Conservation (phyloP, 2,888 invertebrate genomes). For the Scaptodrosophila latifasciaeformis region DNA sequence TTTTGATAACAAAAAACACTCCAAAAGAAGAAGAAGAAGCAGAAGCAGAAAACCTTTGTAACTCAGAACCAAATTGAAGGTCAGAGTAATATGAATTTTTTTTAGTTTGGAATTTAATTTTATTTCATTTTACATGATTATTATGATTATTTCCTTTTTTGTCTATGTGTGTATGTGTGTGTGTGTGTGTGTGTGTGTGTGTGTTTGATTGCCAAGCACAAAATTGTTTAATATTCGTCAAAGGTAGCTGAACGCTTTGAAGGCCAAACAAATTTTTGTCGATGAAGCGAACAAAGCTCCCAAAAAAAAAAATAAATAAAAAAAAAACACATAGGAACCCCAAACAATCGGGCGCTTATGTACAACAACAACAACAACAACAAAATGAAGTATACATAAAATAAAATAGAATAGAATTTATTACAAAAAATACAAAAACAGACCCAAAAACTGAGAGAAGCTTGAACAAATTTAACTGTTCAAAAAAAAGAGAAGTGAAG, state of each 20-base stretch:
- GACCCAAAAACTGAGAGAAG: too few species aligned
- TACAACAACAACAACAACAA: too few species aligned
- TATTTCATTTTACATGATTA: slow-evolving; percentile 44
- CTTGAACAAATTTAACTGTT: too few species aligned
- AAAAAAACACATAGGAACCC: slow-evolving; percentile 12
- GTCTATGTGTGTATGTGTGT: background rate
- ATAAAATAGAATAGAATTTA: slow-evolving; percentile 6
- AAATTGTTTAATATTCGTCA: slow-evolving; percentile 67
- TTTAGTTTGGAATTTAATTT: too few species aligned
- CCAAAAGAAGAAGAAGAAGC: too few species aligned
- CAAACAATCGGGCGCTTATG: slow-evolving; percentile 1
- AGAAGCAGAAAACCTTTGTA: too few species aligned
- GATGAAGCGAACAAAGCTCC: slow-evolving; percentile 16
- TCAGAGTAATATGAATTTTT: slow-evolving; percentile 61
- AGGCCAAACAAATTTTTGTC: slow-evolving; percentile 54
- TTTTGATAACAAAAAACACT: too few species aligned
- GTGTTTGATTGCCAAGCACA: slow-evolving; percentile 11
- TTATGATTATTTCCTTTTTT: slow-evolving; percentile 37
- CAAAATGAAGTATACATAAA: too few species aligned
- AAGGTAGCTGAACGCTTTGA: slow-evolving; percentile 64
- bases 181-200: slow-evolving; percentile 1
- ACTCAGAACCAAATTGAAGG: too few species aligned
- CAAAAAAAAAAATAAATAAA: slow-evolving; percentile 22
- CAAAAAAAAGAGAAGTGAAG: slow-evolving; percentile 15
- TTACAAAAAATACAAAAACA: slow-evolving; percentile 2